Evolutionary conservation across 2,113 vertebrate genomes (phyloP).

Genomic region (Tenebrosternarchus preto): DNA sequence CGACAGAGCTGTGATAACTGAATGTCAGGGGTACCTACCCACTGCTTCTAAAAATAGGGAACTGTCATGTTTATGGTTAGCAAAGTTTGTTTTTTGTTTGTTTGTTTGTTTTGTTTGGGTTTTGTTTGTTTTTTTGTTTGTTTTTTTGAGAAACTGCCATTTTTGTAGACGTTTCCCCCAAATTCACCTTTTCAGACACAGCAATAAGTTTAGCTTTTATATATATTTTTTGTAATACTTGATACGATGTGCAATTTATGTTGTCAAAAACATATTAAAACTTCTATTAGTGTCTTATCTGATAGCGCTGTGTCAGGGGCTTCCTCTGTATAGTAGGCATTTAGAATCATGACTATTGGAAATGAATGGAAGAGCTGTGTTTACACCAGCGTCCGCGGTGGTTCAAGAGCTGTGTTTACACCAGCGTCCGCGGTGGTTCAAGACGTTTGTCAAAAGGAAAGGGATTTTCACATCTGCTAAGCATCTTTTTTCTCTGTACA

Average conservation of each 20-base stretch:
- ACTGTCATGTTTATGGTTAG: background rate
- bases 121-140: no score
- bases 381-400: background rate
- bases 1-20: background rate
- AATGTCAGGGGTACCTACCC: background rate
- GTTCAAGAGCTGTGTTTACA: background rate
- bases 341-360: background rate
- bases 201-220: constrained; percentile 5
- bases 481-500: background rate
- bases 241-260: constrained; percentile 20
- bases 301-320: background rate
- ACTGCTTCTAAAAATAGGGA: background rate
- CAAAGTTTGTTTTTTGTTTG: no score
- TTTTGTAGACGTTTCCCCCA: background rate
- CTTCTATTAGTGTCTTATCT: constrained; percentile 7
- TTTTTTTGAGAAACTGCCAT: constrained; percentile 4
- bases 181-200: background rate
- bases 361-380: background rate
- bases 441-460: constrained; percentile 23
- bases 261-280: background rate
- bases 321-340: constrained; percentile 17
- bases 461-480: constrained; percentile 16
- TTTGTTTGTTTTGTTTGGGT: background rate
- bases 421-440: background rate
- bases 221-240: constrained; percentile 36